These are phyloP conservation scores for Serranus cabrilla DNA, from an alignment of 2,797 vertebrate species.

Conservation along the genomic window DNA sequence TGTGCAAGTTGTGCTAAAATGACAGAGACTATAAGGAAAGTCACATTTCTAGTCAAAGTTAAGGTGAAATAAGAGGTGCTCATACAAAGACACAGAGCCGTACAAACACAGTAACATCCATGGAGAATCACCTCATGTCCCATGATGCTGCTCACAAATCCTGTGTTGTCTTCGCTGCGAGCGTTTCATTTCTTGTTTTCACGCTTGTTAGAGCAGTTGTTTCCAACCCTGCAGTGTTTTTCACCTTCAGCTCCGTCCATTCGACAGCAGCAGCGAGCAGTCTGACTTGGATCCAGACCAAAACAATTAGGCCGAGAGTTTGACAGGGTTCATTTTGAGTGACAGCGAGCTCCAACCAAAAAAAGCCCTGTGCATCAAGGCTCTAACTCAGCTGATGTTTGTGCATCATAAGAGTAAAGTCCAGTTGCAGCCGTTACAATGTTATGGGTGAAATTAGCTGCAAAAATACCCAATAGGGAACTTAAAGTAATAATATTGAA, in stretches of 20 bases:
- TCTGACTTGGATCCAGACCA: slow-evolving; percentile 24
- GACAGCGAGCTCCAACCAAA: not conserved
- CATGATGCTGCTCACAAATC: not conserved
- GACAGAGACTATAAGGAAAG: too few relatives aligned
- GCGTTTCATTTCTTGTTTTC: slow-evolving; percentile 1
- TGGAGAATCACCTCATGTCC: not conserved
- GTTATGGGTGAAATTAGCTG: not conserved
- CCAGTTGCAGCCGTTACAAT: not conserved
- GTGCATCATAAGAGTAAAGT: not conserved
- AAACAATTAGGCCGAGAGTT: slow-evolving; percentile 18
- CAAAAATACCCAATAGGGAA: slow-evolving; percentile 5
- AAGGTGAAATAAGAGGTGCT: not conserved
- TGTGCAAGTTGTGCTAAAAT: too few relatives aligned
- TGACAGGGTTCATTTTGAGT: slow-evolving; percentile 34
- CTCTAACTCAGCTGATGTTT: not conserved
- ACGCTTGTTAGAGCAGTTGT: not conserved
- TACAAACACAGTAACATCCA: not conserved
- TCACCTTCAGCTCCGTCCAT: slow-evolving; percentile 12
- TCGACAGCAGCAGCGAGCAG: not conserved
- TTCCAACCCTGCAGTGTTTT: slow-evolving; percentile 17
- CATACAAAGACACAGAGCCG: not conserved
- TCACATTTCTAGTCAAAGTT: too few relatives aligned
- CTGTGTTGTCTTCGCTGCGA: not conserved
- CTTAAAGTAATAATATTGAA: too few relatives aligned
- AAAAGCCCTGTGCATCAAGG: not conserved